Evolutionary conservation across 1,140 invertebrate species (phyloP).

Genomic region (Papilio polyxenes): DNA sequence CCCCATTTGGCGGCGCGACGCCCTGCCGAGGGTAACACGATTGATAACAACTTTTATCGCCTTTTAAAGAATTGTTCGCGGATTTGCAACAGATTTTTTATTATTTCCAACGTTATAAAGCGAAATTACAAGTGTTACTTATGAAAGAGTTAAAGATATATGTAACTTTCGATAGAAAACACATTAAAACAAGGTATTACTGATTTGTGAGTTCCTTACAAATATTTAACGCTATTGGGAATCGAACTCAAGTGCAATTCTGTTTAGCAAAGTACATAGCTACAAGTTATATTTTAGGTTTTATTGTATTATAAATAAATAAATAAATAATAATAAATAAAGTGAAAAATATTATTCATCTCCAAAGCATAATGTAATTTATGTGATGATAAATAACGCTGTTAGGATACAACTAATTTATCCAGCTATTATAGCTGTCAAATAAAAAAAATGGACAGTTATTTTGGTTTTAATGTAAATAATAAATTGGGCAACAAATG

Average conservation of each 20-base stretch:
- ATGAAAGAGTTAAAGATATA: not conserved
- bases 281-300: no score
- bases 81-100: conserved; percentile 9
- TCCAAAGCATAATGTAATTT: not conserved
- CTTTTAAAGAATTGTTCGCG: conserved; percentile 7
- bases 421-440: not conserved
- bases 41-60: conserved; percentile 23
- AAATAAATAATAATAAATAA: no score
- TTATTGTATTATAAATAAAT: no score
- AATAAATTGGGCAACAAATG: not conserved
- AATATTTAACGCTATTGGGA: not conserved
- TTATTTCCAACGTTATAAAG: not conserved
- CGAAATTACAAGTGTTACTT: not conserved
- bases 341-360: not conserved
- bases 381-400: no score
- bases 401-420: not conserved
- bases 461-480: not conserved
- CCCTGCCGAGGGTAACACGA: conserved; percentile 33
- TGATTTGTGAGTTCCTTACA: not conserved
- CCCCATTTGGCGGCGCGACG: conserved; percentile 44
- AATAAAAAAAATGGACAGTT: not conserved
- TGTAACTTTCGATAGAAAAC: not conserved
- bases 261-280: not conserved
- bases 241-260: not conserved
- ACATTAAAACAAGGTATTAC: not conserved